A percentile compares a stretch with the other conserved stretches of the same genome.
These are phyloP conservation scores for Sclerodermus sp. DNA, from an alignment of 2,888 invertebrate species.

Conservation along the genomic window DNA sequence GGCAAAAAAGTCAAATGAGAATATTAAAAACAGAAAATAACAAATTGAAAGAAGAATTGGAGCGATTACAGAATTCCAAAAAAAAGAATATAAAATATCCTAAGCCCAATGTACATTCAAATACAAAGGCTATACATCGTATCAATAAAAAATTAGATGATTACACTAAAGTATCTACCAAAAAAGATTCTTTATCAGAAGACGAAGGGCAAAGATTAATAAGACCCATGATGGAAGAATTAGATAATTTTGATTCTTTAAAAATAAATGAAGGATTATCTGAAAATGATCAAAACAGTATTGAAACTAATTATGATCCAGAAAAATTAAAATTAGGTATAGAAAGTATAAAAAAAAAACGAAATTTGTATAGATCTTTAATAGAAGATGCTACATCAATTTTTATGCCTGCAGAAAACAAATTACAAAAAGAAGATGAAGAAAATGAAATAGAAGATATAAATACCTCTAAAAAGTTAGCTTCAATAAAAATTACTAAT, in stretches of 20 bases:
- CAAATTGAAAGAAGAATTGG: conserved; percentile 67
- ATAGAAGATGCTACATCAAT: conserved; percentile 45
- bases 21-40: conserved; percentile 72
- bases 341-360: conserved; percentile 37
- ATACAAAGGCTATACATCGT: conserved; percentile 74
- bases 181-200: conserved; percentile 19
- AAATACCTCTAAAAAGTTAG: too few relatives aligned
- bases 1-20: conserved; percentile 74
- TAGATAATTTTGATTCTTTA: background rate
- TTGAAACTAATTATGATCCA: conserved; percentile 10
- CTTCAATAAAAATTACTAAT: too few relatives aligned
- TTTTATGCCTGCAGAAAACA: conserved; percentile 20
- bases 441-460: too few relatives aligned
- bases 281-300: conserved; percentile 8
- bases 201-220: conserved; percentile 28
- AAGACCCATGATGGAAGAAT: conserved; percentile 5
- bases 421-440: too few relatives aligned
- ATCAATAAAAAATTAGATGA: conserved; percentile 67
- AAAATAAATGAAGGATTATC: background rate
- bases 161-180: conserved; percentile 17
- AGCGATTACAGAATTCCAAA: conserved; percentile 61
- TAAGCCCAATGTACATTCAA: conserved; percentile 59
- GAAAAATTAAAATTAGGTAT: conserved; percentile 15
- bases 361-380: conserved; percentile 43
- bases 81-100: conserved; percentile 69